A percentile compares a stretch with the other conserved stretches of the same genome.
These are phyloP conservation scores for Achroia grisella DNA, from an alignment of 1,140 invertebrate genomes.

Conservation along the genomic window DNA sequence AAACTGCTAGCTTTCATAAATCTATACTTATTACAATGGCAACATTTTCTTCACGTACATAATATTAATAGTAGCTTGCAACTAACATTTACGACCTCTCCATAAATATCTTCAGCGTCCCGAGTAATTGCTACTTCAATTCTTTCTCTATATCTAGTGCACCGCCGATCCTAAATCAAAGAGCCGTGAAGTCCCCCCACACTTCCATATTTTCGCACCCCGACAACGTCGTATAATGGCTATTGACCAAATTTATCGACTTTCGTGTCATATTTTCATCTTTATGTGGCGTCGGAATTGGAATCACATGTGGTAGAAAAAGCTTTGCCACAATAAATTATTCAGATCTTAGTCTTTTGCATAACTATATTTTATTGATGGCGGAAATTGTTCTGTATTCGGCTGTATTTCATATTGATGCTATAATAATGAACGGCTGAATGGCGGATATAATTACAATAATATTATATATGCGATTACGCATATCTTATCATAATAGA, in stretches of 20 bases:
- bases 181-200: constrained; percentile 47
- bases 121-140: constrained; percentile 24
- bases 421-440: not conserved
- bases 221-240: constrained; percentile 64
- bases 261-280: constrained; percentile 61
- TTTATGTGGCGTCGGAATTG: constrained; percentile 48
- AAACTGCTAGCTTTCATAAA: too few species aligned
- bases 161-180: constrained; percentile 56
- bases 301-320: constrained; percentile 28
- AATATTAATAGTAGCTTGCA: too few species aligned
- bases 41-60: too few species aligned
- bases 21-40: too few species aligned
- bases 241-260: constrained; percentile 69
- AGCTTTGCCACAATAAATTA: constrained; percentile 21
- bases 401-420: not conserved
- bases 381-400: constrained; percentile 2
- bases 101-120: too few species aligned
- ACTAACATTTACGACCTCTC: too few species aligned
- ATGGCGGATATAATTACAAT: too few species aligned
- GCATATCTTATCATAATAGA: too few species aligned
- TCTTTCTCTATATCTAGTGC: constrained; percentile 23
- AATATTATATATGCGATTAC: too few species aligned
- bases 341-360: constrained; percentile 16
- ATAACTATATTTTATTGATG: constrained; percentile 14
- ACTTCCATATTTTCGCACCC: constrained; percentile 67